Evolutionary conservation across 2,797 vertebrate genomes (phyloP).

Genomic region (Helarctos malayanus): DNA sequence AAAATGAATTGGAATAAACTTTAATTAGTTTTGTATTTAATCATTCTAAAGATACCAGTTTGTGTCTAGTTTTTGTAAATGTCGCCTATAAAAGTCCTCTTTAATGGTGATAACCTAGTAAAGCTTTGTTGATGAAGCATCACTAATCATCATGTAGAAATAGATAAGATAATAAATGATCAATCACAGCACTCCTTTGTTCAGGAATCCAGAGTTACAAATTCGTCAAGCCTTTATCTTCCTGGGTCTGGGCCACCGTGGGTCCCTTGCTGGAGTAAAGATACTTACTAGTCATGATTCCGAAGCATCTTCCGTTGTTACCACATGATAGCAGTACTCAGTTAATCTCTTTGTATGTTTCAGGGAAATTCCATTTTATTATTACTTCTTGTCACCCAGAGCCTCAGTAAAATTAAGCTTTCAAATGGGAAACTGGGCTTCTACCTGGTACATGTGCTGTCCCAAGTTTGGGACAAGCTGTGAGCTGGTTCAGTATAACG

Average conservation of each 20-base stretch:
- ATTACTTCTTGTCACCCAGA: background rate
- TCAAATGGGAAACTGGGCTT: background rate
- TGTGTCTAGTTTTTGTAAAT: slow-evolving; percentile 6
- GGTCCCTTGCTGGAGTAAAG: background rate
- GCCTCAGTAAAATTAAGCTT: slow-evolving; percentile 35
- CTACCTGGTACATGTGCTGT: background rate
- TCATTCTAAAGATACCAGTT: background rate
- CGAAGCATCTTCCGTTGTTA: background rate
- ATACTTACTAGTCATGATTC: background rate
- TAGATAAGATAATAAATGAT: background rate
- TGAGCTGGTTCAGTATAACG: background rate
- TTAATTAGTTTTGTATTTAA: background rate
- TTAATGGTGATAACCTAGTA: background rate
- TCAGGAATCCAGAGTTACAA: background rate
- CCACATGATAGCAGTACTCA: background rate
- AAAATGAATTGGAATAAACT: background rate
- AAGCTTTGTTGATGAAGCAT: background rate
- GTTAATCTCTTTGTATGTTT: background rate
- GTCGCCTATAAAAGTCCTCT: background rate
- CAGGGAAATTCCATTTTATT: background rate
- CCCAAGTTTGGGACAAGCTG: background rate
- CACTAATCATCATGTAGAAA: background rate
- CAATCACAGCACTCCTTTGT: background rate
- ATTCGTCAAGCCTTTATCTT: background rate
- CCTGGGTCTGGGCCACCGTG: background rate